Base-by-base conservation (phyloP, 1,140 invertebrate species). In the Lucilia cuprina region DNA sequence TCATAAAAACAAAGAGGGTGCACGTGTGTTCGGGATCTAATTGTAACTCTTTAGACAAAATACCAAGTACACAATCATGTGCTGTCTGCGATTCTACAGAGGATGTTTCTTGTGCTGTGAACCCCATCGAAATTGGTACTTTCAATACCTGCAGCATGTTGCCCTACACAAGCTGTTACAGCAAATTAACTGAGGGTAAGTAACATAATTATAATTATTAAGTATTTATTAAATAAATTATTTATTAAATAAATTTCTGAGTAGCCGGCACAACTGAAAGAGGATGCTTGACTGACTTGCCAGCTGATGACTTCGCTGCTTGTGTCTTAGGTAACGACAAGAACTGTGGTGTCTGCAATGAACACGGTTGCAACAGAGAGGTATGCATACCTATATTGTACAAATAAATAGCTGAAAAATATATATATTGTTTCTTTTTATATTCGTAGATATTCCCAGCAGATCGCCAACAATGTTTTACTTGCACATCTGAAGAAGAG, bases 291-390 rank as follows among this genome's bases (percentile, higher is more conserved):
- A 86, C 85, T n/a, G 87, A 90, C 21, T 55, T 90, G 30, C 47
- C 75, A 0, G 86, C 87, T 55, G 8, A 86, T 0, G 85, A 86
- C 1, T 90, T 90, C 41, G 87, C 86, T n/a, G 83, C 55, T 74
- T 90, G 89, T 70, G 55, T 90, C 0, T 70, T 90, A 25, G 88
- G 87, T 65, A 88, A 13, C 7, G 85, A 88, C 80, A 55, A 77
- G 8, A 88, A 89, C 60, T 90, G 89, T 41, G 19, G 84, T 0
- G 35, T 86, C 3, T 90, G 89, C 30, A 55, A 35, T 55, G 83
- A 83, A 9, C 84, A 89, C 85, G 89, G 88, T 21, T 90, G 89
- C 82, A 90, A 90, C 82, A 86, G 89, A 1, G 87, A 87, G 86
- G 89, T 90, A 83, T 78, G 83, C 41, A 30, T 21, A 21, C 2